These are phyloP conservation scores for Chelonus insularis DNA, from an alignment of 1,140 invertebrate species.

Conservation along the genomic window DNA sequence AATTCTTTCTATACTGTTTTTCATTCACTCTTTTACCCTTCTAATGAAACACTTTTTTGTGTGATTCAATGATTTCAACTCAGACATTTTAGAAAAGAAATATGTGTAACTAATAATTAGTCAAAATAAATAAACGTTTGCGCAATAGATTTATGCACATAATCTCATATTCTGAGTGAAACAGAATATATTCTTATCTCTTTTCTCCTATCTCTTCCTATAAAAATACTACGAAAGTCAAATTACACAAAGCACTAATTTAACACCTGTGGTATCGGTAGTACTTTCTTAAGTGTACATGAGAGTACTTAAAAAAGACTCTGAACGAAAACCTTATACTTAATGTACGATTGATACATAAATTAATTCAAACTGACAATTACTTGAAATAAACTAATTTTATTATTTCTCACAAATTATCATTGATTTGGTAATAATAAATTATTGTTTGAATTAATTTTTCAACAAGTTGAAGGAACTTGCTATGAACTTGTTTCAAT, in stretches of 20 bases:
- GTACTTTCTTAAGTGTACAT: too few species aligned
- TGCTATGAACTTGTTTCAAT: too few species aligned
- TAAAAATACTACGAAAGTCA: slow-evolving; percentile 17
- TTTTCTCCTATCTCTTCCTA: neutral
- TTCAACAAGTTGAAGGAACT: too few species aligned
- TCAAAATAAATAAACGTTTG: neutral
- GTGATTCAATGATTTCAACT: neutral
- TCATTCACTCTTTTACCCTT: neutral
- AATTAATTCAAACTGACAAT: too few species aligned
- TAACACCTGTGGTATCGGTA: slow-evolving; percentile 13
- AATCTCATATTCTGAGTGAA: neutral
- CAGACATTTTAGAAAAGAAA: neutral
- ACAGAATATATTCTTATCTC: slow-evolving; percentile 10
- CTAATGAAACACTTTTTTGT: neutral
- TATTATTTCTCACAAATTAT: too few species aligned
- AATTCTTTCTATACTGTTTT: neutral
- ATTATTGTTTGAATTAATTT: too few species aligned
- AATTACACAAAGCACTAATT: slow-evolving; percentile 29
- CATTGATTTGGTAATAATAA: too few species aligned
- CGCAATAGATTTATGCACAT: neutral
- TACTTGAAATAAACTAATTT: too few species aligned
- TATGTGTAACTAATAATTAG: neutral
- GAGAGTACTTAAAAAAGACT: too few species aligned
- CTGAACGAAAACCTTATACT: too few species aligned
- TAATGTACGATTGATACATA: too few species aligned